Evolutionary conservation across 2,888 invertebrate species (phyloP), one percentile per base, ranked within the genome.

Genomic region (Serripes groenlandicus): DNA sequence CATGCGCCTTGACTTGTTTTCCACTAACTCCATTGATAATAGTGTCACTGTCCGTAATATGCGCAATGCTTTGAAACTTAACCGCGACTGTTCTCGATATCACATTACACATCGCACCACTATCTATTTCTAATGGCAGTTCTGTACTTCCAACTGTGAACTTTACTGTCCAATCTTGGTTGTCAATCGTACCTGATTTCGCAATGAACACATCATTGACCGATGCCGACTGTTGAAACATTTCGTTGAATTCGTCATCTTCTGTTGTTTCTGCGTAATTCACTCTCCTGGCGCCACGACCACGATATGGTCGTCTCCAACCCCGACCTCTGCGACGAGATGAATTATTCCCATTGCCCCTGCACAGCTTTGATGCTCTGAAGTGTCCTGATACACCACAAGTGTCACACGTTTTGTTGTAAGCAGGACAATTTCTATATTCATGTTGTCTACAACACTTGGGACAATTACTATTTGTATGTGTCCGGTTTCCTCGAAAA

Each of bases 61-160:
- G 32, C 30, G 77, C 69, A n/a, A 76, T 56, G 21, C 18, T 54
- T 54, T 54, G 28, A 56, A 70, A 81, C 64, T 62, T 49, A 21
- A 77, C 34, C 1, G 81, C 81, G 23, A 37, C 37, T n/a, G 3
- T 37, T n/a, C 56, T 73, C 11, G 77, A 69, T n/a, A 81, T 15
- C 15, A 81, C 74, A 42, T 76, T 81, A 60, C 81, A 81, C 69
- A 64, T 76, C 1, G 81, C 76, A 21, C 81, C 81, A 52, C 71
- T 75, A 58, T 80, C 76, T 56, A 77, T 81, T 58, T 70, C 62
- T 11, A 71, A 11, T 66, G 37, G 21, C 32, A 54, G 15, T 11
- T 34, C 23, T 37, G 42, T 52, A 26, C 7, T 32, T 21, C 32
- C 60, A 32, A 77, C 34, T 32, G 66, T 75, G 9, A 75, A 75